phyloP scores from a whole-genome alignment of 2,888 invertebrate genomes.

The Thumatha senex region DNA sequence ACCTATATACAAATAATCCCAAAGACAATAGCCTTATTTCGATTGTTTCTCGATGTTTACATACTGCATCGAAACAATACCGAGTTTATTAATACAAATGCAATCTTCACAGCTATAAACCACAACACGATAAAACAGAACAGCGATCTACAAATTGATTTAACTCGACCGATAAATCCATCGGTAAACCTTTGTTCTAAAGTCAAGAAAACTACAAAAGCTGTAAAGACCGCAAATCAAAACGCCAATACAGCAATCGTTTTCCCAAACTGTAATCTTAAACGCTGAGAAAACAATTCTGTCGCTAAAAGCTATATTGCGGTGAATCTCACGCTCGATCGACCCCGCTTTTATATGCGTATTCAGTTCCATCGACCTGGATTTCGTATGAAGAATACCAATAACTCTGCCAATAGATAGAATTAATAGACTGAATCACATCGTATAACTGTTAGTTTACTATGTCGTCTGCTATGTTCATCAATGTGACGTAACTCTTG shows the following conservation, averaged over 20 bases:
- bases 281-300: slow-evolving; percentile 53
- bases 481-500: slow-evolving; percentile 2
- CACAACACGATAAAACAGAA: slow-evolving; percentile 20
- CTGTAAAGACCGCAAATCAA: slow-evolving; percentile 29
- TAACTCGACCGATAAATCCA: slow-evolving; percentile 15
- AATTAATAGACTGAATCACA: slow-evolving; percentile 37
- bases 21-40: slow-evolving; percentile 26
- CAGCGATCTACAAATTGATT: slow-evolving; percentile 22
- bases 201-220: slow-evolving; percentile 36
- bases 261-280: slow-evolving; percentile 49
- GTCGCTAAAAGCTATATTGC: slow-evolving; percentile 42
- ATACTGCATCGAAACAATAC: slow-evolving; percentile 37
- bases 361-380: slow-evolving; percentile 56
- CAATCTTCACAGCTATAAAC: slow-evolving; percentile 21
- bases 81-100: slow-evolving; percentile 39
- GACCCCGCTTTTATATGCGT: slow-evolving; percentile 42
- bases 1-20: slow-evolving; percentile 10
- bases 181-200: slow-evolving; percentile 16
- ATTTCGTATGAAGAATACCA: slow-evolving; percentile 59
- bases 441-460: slow-evolving; percentile 28
- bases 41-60: slow-evolving; percentile 44
- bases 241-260: slow-evolving; percentile 30
- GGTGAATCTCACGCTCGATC: slow-evolving; percentile 52
- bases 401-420: slow-evolving; percentile 47
- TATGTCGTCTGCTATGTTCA: slow-evolving; percentile 18